These are phyloP conservation scores for Cyrtodaria siliqua DNA, from an alignment of 2,888 invertebrate species.

Conservation along the genomic window DNA sequence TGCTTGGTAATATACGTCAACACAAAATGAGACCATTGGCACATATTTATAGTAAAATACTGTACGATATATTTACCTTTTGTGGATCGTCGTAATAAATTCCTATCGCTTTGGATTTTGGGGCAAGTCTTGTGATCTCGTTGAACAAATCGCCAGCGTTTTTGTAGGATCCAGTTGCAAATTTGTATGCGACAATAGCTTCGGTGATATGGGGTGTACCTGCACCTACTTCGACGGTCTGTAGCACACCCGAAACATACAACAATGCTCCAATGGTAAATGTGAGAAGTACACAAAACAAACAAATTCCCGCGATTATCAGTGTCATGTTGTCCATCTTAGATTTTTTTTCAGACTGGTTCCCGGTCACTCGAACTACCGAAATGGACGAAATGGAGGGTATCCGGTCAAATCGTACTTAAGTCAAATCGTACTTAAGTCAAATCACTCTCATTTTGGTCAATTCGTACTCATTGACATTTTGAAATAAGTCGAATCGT, in stretches of 20 bases:
- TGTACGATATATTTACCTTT: too few relatives aligned
- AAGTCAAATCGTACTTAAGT: too few relatives aligned
- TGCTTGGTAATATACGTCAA: too few relatives aligned
- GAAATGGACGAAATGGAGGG: too few relatives aligned
- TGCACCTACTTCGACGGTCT: constrained; percentile 83
- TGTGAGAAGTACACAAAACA: constrained; percentile 77
- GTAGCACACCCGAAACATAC: constrained; percentile 84
- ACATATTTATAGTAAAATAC: too few relatives aligned
- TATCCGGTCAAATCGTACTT: too few relatives aligned
- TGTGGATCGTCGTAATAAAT: constrained; percentile 87
- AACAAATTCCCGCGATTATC: constrained; percentile 74
- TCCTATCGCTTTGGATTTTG: constrained; percentile 84
- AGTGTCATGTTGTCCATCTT: constrained; percentile 73
- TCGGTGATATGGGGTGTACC: constrained; percentile 84
- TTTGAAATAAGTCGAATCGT: too few relatives aligned
- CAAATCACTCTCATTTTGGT: too few relatives aligned
- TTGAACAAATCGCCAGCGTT: constrained; percentile 85
- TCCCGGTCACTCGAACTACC: too few relatives aligned
- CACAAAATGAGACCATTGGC: too few relatives aligned
- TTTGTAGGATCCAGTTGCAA: constrained; percentile 86
- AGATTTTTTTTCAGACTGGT: not conserved
- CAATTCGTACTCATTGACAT: too few relatives aligned
- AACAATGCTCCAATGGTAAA: constrained; percentile 78
- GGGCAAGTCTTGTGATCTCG: constrained; percentile 84
- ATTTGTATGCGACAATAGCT: constrained; percentile 85